These are phyloP conservation scores for Elysia crispata DNA, from an alignment of 2,888 invertebrate genomes.

Conservation along the genomic window DNA sequence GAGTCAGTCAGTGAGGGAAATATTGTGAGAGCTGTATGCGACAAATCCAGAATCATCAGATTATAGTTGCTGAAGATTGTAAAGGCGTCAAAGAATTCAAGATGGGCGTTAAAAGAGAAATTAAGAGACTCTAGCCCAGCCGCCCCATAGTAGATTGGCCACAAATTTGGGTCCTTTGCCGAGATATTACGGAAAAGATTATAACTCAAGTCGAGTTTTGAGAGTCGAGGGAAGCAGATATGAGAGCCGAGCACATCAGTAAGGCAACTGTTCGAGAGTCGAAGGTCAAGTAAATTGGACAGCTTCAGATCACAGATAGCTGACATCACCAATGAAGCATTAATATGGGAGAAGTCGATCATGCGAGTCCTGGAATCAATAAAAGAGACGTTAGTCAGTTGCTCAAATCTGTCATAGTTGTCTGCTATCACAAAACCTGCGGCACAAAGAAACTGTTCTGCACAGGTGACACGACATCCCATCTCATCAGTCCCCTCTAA, in stretches of 20 bases:
- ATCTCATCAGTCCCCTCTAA: conserved; percentile 36
- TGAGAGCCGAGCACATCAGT: background rate
- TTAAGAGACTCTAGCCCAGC: background rate
- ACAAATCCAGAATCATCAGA: background rate
- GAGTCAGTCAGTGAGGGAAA: background rate
- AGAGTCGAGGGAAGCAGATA: background rate
- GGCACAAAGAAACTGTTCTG: conserved; percentile 6
- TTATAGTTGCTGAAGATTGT: background rate
- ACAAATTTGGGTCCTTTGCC: too few relatives aligned
- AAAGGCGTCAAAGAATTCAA: background rate
- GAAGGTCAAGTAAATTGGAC: background rate
- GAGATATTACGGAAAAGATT: background rate
- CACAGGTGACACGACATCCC: conserved; percentile 27
- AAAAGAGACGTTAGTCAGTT: background rate
- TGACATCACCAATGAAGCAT: conserved; percentile 24
- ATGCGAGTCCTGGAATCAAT: conserved; percentile 22
- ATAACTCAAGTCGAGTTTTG: background rate
- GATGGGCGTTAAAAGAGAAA: background rate
- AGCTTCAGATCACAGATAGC: background rate
- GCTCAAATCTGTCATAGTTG: background rate
- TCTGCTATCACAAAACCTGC: conserved; percentile 18
- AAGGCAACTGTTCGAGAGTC: conserved; percentile 12
- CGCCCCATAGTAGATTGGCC: background rate
- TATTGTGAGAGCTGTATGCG: background rate
- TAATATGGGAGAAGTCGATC: conserved; percentile 28